Conservation (phyloP, 2,113 vertebrate species). For the Melanotaenia duboulayi region DNA sequence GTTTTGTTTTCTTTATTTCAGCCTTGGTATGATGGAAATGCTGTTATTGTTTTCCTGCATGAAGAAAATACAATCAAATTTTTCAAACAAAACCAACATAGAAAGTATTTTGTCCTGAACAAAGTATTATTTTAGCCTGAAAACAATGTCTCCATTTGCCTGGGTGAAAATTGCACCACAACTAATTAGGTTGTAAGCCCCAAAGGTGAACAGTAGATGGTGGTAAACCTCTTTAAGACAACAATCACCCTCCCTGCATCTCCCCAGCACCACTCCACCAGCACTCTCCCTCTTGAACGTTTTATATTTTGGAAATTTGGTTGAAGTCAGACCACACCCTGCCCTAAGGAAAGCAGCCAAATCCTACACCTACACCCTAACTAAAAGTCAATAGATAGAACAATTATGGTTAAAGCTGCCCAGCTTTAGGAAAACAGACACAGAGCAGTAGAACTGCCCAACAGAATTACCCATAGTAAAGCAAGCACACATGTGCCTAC, state of each 20-base stretch:
- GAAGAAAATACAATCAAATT: conserved; percentile 25
- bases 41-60: conserved; percentile 64
- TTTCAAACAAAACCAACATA: not conserved
- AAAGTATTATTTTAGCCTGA: not conserved
- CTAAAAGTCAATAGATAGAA: conserved; percentile 62
- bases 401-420: conserved; percentile 46
- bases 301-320: conserved; percentile 61
- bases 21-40: conserved; percentile 52
- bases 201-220: conserved; percentile 75
- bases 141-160: not conserved
- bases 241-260: not conserved
- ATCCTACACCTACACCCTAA: conserved; percentile 31
- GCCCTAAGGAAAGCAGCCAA: conserved; percentile 45
- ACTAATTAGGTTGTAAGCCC: conserved; percentile 1
- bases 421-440: conserved; percentile 32
- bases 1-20: conserved; percentile 45
- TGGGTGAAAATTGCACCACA: not conserved
- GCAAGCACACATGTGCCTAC: not conserved
- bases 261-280: conserved; percentile 4
- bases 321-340: conserved; percentile 70
- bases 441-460: conserved; percentile 3
- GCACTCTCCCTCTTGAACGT: not conserved
- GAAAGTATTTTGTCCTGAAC: not conserved
- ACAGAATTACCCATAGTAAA: not conserved
- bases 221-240: conserved; percentile 42